phyloP scores from a whole-genome alignment of 2,113 vertebrate genomes.

The Elachura formosa region DNA sequence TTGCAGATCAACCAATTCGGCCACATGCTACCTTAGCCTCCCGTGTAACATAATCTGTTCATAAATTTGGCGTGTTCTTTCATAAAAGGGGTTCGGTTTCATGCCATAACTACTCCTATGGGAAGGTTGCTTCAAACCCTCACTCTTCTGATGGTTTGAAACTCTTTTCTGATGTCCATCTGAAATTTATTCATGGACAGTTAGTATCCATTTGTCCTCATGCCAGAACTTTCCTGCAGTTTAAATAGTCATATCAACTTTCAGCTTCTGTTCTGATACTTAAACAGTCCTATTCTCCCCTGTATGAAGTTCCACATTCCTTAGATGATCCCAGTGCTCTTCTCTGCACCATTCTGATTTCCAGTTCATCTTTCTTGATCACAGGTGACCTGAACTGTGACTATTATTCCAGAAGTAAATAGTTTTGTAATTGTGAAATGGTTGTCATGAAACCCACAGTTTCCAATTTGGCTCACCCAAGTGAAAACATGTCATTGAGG shows the following conservation, averaged over 20 bases:
- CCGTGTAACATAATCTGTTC: not conserved
- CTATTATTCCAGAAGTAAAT: not conserved
- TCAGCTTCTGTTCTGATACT: not conserved
- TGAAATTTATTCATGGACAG: not conserved
- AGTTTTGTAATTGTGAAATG: not conserved
- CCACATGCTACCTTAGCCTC: not conserved
- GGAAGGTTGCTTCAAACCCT: constrained; percentile 3
- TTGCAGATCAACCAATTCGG: not conserved
- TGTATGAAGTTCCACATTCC: not conserved
- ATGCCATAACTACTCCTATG: constrained; percentile 1
- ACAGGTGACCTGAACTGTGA: not conserved
- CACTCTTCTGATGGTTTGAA: not conserved
- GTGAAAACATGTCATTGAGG: not conserved
- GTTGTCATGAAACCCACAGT: not conserved
- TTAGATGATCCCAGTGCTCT: not conserved
- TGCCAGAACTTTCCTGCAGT: not conserved
- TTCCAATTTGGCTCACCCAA: not conserved
- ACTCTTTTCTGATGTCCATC: not conserved
- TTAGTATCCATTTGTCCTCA: not conserved
- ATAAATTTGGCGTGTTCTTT: constrained; percentile 17
- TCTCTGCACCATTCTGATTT: not conserved
- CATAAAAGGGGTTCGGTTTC: not conserved
- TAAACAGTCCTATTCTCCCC: not conserved
- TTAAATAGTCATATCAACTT: not conserved
- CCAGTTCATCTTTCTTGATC: not conserved